Conservation (phyloP, 1,140 invertebrate species). For the Heliconius nattereri region DNA sequence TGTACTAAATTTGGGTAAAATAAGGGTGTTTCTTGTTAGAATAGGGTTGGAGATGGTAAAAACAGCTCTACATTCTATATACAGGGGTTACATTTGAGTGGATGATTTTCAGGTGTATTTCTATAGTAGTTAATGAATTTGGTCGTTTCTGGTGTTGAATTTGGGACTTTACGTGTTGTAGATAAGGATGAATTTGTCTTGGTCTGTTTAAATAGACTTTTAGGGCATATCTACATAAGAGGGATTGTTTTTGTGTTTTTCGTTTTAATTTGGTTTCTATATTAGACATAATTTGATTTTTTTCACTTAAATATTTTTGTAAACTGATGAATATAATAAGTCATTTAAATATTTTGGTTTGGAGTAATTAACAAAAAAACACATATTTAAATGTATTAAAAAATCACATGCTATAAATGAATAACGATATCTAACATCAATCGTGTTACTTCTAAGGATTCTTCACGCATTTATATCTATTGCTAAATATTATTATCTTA, state of each 20-base stretch:
- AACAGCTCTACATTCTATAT: conserved; percentile 2
- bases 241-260: conserved; percentile 5
- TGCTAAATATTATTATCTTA: too few species aligned
- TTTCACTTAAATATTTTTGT: too few species aligned
- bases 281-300: background rate
- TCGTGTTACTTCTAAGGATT: too few species aligned
- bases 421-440: too few species aligned
- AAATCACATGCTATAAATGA: too few species aligned
- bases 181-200: conserved; percentile 5
- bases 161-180: background rate
- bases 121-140: conserved; percentile 9
- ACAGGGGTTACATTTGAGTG: conserved; percentile 7
- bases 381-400: too few species aligned
- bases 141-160: background rate
- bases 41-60: background rate
- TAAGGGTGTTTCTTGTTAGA: conserved; percentile 3
- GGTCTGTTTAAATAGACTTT: conserved; percentile 21
- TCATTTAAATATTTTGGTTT: too few species aligned
- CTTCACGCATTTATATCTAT: too few species aligned
- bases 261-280: background rate
- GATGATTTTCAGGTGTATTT: background rate
- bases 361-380: too few species aligned
- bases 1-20: background rate
- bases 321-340: too few species aligned
- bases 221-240: conserved; percentile 21